Evolutionary conservation across 2,797 vertebrate species (phyloP).

Genomic region (Myripristis jacobus): DNA sequence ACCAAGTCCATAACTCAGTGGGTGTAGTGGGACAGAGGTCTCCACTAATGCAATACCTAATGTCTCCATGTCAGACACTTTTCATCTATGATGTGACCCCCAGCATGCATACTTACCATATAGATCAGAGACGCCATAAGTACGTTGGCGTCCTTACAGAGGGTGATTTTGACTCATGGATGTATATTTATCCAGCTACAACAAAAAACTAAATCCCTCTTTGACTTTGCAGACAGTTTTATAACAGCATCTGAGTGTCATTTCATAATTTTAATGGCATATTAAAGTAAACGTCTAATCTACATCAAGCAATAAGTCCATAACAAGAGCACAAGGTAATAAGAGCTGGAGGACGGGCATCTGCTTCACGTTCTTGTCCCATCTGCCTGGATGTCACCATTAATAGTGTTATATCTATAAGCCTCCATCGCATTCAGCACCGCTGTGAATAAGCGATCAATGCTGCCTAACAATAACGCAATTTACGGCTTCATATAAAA

Average conservation of each 20-base stretch:
- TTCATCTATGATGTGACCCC: slow-evolving; percentile 58
- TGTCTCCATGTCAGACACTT: slow-evolving; percentile 55
- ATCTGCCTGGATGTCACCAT: slow-evolving; percentile 53
- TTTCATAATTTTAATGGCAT: not conserved
- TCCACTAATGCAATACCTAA: slow-evolving; percentile 61
- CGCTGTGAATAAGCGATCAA: slow-evolving; percentile 47
- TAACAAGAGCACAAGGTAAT: slow-evolving; percentile 31
- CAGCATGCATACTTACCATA: slow-evolving; percentile 28
- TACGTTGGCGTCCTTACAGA: too few species aligned
- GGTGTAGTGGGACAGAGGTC: slow-evolving; percentile 35
- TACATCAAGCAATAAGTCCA: slow-evolving; percentile 4
- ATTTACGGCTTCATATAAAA: slow-evolving; percentile 66
- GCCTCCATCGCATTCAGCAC: slow-evolving; percentile 39
- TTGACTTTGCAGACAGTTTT: not conserved
- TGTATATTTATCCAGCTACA: not conserved
- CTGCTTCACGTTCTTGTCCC: slow-evolving; percentile 32
- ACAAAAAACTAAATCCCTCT: not conserved
- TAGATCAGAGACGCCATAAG: slow-evolving; percentile 52
- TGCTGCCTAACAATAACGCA: slow-evolving; percentile 54
- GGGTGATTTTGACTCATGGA: too few species aligned
- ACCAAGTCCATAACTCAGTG: slow-evolving; percentile 47
- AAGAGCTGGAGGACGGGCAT: slow-evolving; percentile 39
- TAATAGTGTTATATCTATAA: slow-evolving; percentile 29
- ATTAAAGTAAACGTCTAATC: not conserved
- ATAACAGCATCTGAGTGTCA: not conserved